Evolutionary conservation across 2,797 vertebrate genomes (phyloP), one percentile per base, ranked within the genome.

Genomic region (Aldrovandia affinis): DNA sequence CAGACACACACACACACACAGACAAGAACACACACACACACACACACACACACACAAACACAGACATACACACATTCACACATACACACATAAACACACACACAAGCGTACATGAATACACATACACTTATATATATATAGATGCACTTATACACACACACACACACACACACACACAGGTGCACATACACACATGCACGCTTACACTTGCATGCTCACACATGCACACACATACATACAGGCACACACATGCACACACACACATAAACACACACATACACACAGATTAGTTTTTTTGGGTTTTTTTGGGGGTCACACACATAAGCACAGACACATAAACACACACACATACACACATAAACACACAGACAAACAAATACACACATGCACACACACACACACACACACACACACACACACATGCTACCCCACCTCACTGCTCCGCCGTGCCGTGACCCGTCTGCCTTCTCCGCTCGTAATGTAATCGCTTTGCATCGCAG

Each of bases 191-290:
- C 18, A 20, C 54, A 89, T 92, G 84, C 88, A 65, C 80, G 86
- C 81, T 68, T 81, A 83, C 59, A 86, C 87, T 65, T 33, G 85
- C 79, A 81, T 83, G 85, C 85, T 84, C 50, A 8, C 73, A 87
- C 88, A 86, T 88, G 88, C 89, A 80, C 86, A 86, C 75, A 88
- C 86, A 90, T 87, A 89, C 85, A 14, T 7, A 39, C 8, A 30
- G 2, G 25, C 30, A 39, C 33, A 22, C 79, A 80, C 2, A 22
- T 5, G 59, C 59, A 68, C 47, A 68, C 59, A 15, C 77, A 47
- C 4, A 7, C 22, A 20, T 15, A 68, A 2, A 39, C 8, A 30
- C 8, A 54, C n/a, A 52, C 39, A 15, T 39, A 63, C 0, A 28
- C 25, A 81, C 63, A 73, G n/a, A n/a, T 42, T 42, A 36, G n/a